phyloP scores from a whole-genome alignment of 2,797 vertebrate genomes.

The Platalea minor region DNA sequence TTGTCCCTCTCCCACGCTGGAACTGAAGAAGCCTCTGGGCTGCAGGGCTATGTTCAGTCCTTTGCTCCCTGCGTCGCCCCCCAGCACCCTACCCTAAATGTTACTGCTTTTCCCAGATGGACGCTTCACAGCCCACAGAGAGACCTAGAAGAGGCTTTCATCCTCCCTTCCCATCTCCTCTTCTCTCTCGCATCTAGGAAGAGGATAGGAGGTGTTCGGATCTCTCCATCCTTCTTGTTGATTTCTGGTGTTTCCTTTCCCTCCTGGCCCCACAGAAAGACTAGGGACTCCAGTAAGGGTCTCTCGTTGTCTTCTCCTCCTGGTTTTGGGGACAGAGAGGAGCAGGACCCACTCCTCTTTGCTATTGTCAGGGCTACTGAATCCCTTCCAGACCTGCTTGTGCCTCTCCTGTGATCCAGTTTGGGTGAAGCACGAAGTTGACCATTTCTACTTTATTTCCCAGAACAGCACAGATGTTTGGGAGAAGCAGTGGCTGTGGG shows the following conservation, averaged over 20 bases:
- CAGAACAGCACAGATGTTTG: neutral
- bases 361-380: neutral
- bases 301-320: neutral
- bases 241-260: neutral
- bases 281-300: neutral
- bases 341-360: neutral
- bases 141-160: neutral
- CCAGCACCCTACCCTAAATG: neutral
- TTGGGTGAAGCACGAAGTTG: neutral
- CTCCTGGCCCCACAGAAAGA: neutral
- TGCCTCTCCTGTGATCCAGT: neutral
- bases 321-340: neutral
- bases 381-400: neutral
- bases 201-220: rapidly evolving
- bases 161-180: rapidly evolving
- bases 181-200: neutral
- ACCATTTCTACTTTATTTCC: neutral
- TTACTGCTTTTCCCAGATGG: neutral
- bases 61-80: neutral
- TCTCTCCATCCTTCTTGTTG: neutral
- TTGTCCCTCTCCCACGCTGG: neutral
- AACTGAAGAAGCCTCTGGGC: neutral
- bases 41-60: neutral
- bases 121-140: neutral
- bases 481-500: neutral